Conservation (phyloP, 2,797 vertebrate genomes). For the Phaenicophaeus curvirostris region DNA sequence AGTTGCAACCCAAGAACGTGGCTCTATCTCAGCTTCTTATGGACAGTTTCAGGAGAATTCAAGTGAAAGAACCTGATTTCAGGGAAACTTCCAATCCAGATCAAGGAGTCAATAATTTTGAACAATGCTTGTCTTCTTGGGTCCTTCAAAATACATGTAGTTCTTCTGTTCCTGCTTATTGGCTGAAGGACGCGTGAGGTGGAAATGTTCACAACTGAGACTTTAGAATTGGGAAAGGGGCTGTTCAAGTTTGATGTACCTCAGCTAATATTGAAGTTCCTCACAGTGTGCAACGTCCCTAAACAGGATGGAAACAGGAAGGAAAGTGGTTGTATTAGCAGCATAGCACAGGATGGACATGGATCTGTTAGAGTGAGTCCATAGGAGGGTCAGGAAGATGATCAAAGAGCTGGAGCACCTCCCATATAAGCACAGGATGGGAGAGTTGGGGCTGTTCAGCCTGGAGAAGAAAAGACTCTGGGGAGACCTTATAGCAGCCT, state of each 20-base stretch:
- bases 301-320: neutral
- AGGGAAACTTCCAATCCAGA: neutral
- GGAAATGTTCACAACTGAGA: fast-evolving
- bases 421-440: no score
- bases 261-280: neutral
- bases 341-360: no score
- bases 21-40: neutral
- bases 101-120: neutral
- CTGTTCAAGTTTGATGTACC: neutral
- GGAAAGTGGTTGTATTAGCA: neutral
- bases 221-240: neutral
- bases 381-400: no score
- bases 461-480: no score
- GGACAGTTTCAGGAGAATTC: neutral
- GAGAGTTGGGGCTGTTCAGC: no score
- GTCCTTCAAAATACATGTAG: fast-evolving
- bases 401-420: no score
- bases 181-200: neutral
- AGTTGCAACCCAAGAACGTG: neutral
- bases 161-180: neutral
- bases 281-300: neutral
- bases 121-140: fast-evolving
- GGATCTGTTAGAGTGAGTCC: no score
- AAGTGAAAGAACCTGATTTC: neutral
- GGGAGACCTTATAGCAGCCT: no score